A percentile compares a stretch with the other conserved stretches of the same genome.
These are phyloP conservation scores for Drosophila pectinifera DNA, from an alignment of 1,140 invertebrate genomes.

Conservation along the genomic window DNA sequence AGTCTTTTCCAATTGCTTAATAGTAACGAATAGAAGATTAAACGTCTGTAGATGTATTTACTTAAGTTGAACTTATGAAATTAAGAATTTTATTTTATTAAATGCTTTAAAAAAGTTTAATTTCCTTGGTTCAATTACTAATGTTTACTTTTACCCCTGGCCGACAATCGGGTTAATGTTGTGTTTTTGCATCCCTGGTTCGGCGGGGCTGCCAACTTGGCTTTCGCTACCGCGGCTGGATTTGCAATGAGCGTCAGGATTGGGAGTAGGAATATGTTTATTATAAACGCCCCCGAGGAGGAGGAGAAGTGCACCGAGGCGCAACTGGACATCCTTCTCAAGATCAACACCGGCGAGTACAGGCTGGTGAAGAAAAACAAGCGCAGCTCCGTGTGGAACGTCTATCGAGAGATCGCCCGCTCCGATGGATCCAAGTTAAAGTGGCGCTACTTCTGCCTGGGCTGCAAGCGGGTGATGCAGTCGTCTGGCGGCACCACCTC, in stretches of 20 bases:
- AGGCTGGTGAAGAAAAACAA: slow-evolving; percentile 67
- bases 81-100: too few species aligned
- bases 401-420: slow-evolving; percentile 64
- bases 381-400: slow-evolving; percentile 69
- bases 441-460: slow-evolving; percentile 65
- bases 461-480: slow-evolving; percentile 70
- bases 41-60: too few species aligned
- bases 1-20: slow-evolving; percentile 20
- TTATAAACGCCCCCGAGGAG: slow-evolving; percentile 48
- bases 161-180: neutral
- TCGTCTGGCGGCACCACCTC: slow-evolving; percentile 70
- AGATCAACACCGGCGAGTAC: slow-evolving; percentile 67
- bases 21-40: neutral
- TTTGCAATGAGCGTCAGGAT: slow-evolving; percentile 12
- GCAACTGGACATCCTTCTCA: slow-evolving; percentile 65
- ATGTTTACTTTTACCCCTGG: neutral
- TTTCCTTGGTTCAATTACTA: neutral
- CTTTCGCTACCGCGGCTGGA: neutral
- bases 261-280: slow-evolving; percentile 31
- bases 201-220: slow-evolving; percentile 5
- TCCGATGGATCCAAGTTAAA: slow-evolving; percentile 59
- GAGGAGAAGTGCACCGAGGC: slow-evolving; percentile 63
- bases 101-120: neutral
- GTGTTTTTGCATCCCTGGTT: neutral
- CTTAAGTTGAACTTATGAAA: too few species aligned